phyloP scores from a whole-genome alignment of 2,797 vertebrate genomes.

The Euthynnus affinis region DNA sequence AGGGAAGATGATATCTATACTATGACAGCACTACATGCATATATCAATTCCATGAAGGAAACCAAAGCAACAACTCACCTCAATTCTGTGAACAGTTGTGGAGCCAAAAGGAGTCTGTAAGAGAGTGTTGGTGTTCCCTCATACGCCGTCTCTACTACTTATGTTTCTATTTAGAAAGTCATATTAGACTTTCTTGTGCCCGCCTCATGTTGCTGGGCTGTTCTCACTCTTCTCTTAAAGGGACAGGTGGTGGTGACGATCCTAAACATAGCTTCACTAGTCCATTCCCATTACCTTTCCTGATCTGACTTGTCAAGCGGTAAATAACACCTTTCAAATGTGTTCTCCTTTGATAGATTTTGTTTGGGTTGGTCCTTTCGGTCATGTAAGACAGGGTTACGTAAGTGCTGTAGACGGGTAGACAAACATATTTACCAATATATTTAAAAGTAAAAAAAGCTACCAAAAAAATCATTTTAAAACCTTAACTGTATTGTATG shows the following conservation, averaged over 20 bases:
- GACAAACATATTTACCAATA: background rate
- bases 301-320: conserved; percentile 6
- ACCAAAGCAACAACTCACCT: conserved; percentile 69
- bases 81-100: background rate
- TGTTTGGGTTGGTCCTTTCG: background rate
- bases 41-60: conserved; percentile 36
- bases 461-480: background rate
- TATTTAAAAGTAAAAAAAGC: background rate
- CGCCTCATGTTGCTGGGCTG: conserved; percentile 39
- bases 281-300: conserved; percentile 19
- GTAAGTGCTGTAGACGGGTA: background rate
- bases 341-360: background rate
- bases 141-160: conserved; percentile 42
- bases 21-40: conserved; percentile 15
- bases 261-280: conserved; percentile 68
- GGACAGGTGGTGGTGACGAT: conserved; percentile 40
- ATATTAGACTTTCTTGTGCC: conserved; percentile 39
- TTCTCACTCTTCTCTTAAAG: conserved; percentile 73
- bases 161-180: conserved; percentile 67
- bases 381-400: background rate
- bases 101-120: conserved; percentile 6
- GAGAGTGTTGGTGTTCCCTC: conserved; percentile 35
- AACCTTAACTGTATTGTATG: background rate
- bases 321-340: background rate
- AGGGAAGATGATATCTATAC: conserved; percentile 18